Evolutionary conservation across 1,140 invertebrate genomes (phyloP), one percentile per base, ranked within the genome.

Genomic region (Metopolophium dirhodum): DNA sequence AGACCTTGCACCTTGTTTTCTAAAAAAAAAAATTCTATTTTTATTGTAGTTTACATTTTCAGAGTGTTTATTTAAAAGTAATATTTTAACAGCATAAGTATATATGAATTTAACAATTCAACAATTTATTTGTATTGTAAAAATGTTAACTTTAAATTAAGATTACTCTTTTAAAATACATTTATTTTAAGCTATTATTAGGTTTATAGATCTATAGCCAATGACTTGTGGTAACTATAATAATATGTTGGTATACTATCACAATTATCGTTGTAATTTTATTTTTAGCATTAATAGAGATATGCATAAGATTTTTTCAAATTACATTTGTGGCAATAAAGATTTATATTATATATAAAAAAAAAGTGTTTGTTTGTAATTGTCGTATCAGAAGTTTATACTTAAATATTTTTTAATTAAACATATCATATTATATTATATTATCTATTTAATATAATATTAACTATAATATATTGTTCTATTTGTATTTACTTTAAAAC

Each of bases 261-360:
- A 92, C 77, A 83, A 51, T 51, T 37, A 54, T 91, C 9, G 7
- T 83, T 91, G 26, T 49, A 49, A 49, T 83, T 82, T 92, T 82
- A 92, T 92, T 92, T 83, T 92, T 92, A 92, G 61, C 45, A 49
- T 35, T 83, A 83, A 92, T 92, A 92, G 90, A 83, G 3, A 82
- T 92, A 92, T 82, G 47, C n/a, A 51, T 92, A 92, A 92, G 90
- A 14, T 92, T 92, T 91, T 92, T 92, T 90, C 68, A 92, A 51
- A 83, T 92, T 92, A 92, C 35, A 92, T 92, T 92, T 92, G 90
- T 83, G 90, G 90, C 90, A 92, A 92, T 92, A 92, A 92, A 92
- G 90, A 92, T 82, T 92, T 92, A 92, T 92, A 92, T 92, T 90
- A 90, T 90, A 47, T 90, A 90, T 61, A 90, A 90, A 90, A 61